Base-by-base conservation (phyloP, 2,797 vertebrate species). In the Gymnodraco acuticeps region DNA sequence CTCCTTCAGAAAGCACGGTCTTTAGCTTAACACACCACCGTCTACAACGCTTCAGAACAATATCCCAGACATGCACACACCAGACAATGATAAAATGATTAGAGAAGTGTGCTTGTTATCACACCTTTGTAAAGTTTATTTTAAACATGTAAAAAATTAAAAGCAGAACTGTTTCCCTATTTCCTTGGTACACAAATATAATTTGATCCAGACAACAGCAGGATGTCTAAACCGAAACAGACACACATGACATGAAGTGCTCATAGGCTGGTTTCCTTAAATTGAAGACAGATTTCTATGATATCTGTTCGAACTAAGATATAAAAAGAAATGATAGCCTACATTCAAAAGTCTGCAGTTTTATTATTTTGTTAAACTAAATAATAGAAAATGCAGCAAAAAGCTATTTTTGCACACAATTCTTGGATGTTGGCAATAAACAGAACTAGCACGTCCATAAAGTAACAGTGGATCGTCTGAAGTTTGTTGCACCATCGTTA, bases 1-100 rank as follows among this genome's bases (percentile, higher is more conserved):
- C 81, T 84, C 86, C 79, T 73, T 74, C 70, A 77, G 80, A 88
- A 81, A 84, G 75, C 87, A 72, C 78, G 73, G 77, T 80, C 73
- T 87, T 70, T 52, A 74, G 71, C 80, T 79, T 23, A 73, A 75
- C 77, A 80, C 74, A 65, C 41, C 72, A 70, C 70, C 76, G 73
- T 82, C 79, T 80, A 73, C 72, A 83, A 62, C 73, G 78, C 73
- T 56, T 71, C 78, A 71, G 54, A 86, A 70, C 81, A 82, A 78
- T 80, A 84, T 83, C 71, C 62, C 75, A 90, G 88, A 90, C 88
- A 83, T 55, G 62, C 2, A 70, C 58, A 64, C 81, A 55, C 43
- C 72, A 85, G 68, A 84, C 83, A 59, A 7, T 46, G 33, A 38
- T 38, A 38, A 38, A 5, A 38, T 38, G 33, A 38, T 38, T 38